Base-by-base conservation (phyloP, 37 sponge, comb jelly and placozoan genomes). In the Haliclona indistincta region DNA sequence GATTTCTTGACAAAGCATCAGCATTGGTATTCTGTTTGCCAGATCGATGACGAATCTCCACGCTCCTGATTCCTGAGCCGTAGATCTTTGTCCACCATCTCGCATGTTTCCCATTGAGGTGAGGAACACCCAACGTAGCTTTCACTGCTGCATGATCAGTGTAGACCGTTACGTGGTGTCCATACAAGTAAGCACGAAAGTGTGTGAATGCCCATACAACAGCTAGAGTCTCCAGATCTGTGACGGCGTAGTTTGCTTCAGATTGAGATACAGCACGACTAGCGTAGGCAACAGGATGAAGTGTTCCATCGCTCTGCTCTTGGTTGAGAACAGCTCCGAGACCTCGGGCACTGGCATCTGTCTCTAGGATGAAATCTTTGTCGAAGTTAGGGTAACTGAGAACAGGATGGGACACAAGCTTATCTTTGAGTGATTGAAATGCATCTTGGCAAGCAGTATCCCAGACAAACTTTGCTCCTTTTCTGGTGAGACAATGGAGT, bases 281-380 rank as follows among this genome's bases (percentile, higher is more conserved):
- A 15, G 76, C 76, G 44, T 79, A 84, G 43, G 86, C 71, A 39
- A 84, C 37, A 0, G 87, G 81, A 6, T 36, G 71, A 11, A 17
- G 6, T 4, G 1, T 63, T 26, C 84, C 77, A 69, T 75, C 64
- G 4, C 49, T 43, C 13, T 71, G 73, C 33, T 60, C 47, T 52
- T 81, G 87, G 28, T 67, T 56, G 11, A 78, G 40, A 19, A 78
- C 79, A 42, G 79, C 69, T 30, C 79, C 69, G 41, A 78, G 42
- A 11, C 82, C 88, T n/a, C 1, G 35, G 19, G 43, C 58, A 70
- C 88, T 77, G 2, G 88, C 82, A 76, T 82, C 77, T 1, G 77
- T 76, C 20, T 69, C 63, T 13, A 84, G 49, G 51, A 75, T 63
- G 45, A 76, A 68, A 56, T 69, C 37, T 39, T 40, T 41, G 7